Conservation (phyloP, 2,797 vertebrate species). For the Malacoraja senta region DNA sequence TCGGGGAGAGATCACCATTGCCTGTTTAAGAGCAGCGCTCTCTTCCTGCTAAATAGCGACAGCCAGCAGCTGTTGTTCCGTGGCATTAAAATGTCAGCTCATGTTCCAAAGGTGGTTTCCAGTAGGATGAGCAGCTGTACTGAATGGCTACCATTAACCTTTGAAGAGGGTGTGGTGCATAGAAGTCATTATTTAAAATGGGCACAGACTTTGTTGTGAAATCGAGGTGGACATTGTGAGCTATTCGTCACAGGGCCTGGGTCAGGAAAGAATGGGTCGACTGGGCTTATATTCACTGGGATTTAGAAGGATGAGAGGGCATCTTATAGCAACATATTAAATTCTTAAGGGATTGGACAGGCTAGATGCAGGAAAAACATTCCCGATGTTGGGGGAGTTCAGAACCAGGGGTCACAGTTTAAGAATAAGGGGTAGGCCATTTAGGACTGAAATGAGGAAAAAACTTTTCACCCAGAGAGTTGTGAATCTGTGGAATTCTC, state of each 20-base stretch:
- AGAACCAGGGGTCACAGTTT: too few species aligned
- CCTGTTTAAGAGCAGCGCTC: neutral
- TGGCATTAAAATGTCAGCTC: conserved; percentile 16
- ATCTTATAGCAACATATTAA: too few species aligned
- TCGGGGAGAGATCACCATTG: neutral
- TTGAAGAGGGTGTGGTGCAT: neutral
- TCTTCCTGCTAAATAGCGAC: neutral
- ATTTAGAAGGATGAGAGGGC: too few species aligned
- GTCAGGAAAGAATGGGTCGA: neutral
- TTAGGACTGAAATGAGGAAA: too few species aligned
- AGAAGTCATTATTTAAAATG: neutral
- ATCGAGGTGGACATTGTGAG: neutral
- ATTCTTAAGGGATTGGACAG: too few species aligned
- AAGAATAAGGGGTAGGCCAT: too few species aligned
- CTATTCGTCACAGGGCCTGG: neutral
- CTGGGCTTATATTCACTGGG: too few species aligned
- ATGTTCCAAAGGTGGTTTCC: conserved; percentile 10
- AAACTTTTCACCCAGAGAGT: too few species aligned
- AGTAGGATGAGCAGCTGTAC: neutral
- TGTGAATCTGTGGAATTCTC: too few species aligned
- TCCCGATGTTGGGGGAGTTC: too few species aligned
- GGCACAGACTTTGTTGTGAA: neutral
- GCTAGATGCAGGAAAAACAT: too few species aligned
- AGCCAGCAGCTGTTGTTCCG: neutral
- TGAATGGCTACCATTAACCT: neutral